Evolutionary conservation across 2,888 invertebrate species (phyloP).

Genomic region (Chalcis sispes): DNA sequence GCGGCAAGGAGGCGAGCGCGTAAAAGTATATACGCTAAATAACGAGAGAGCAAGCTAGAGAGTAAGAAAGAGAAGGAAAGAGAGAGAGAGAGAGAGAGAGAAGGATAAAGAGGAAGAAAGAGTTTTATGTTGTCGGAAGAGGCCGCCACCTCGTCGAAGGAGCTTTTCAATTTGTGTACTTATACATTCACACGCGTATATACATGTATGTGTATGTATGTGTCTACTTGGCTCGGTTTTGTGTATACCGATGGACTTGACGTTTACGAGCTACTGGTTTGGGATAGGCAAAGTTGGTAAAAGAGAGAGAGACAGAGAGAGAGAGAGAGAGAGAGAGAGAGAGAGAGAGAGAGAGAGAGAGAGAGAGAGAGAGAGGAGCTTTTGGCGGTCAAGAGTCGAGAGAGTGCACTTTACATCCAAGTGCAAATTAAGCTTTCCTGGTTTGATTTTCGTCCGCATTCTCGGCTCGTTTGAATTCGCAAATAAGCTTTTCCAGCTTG

Average conservation of each 20-base stretch:
- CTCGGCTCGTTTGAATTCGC: too few species aligned
- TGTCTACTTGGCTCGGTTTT: too few species aligned
- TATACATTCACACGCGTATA: too few species aligned
- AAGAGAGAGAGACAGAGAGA: too few species aligned
- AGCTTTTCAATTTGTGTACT: conserved; percentile 25
- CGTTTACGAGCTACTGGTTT: conserved; percentile 24
- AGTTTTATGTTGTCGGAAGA: conserved; percentile 28
- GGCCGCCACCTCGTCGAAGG: conserved; percentile 30
- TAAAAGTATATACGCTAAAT: conserved; percentile 70
- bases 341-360: too few species aligned
- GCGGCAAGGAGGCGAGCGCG: conserved; percentile 61
- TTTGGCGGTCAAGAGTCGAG: conserved; percentile 28
- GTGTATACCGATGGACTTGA: conserved; percentile 3
- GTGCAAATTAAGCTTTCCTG: too few species aligned
- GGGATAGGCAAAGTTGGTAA: too few species aligned
- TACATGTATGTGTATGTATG: too few species aligned
- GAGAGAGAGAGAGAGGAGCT: conserved; percentile 6
- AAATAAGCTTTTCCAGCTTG: too few species aligned
- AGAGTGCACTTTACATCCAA: background rate
- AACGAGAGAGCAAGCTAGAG: conserved; percentile 46
- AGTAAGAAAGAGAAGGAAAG: background rate
- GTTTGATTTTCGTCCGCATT: too few species aligned
- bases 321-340: too few species aligned
- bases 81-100: conserved; percentile 4
- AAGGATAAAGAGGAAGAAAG: background rate